Conservation (phyloP, 1,140 invertebrate genomes). For the Nymphalis io region DNA sequence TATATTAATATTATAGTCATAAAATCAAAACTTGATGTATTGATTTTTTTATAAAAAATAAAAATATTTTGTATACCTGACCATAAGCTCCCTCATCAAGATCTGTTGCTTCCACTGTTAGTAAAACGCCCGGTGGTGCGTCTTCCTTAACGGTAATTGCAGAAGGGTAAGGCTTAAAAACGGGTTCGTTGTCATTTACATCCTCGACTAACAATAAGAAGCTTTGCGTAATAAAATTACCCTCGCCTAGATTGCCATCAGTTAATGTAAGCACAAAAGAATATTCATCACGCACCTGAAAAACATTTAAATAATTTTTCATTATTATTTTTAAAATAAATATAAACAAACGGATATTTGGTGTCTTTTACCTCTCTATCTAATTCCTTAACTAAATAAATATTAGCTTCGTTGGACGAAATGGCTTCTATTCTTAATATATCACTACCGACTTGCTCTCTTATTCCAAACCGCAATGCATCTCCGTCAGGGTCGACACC, state of each 20-base stretch:
- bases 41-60: too few species aligned
- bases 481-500: slow-evolving; percentile 93
- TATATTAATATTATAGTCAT: not conserved
- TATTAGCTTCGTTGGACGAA: slow-evolving; percentile 89
- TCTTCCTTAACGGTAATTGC: slow-evolving; percentile 91
- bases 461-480: slow-evolving; percentile 90
- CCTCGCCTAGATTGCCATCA: slow-evolving; percentile 92
- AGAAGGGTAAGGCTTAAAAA: slow-evolving; percentile 92
- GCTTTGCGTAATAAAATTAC: slow-evolving; percentile 95
- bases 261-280: slow-evolving; percentile 93
- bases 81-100: slow-evolving; percentile 95
- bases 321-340: not conserved
- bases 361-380: slow-evolving; percentile 88
- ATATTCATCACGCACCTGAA: slow-evolving; percentile 91
- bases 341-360: not conserved
- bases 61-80: slow-evolving; percentile 82
- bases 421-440: slow-evolving; percentile 92
- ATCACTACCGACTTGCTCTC: slow-evolving; percentile 89
- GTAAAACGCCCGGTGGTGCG: slow-evolving; percentile 86
- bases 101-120: slow-evolving; percentile 92
- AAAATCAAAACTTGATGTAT: too few species aligned
- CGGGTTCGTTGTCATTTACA: slow-evolving; percentile 94
- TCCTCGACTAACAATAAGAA: slow-evolving; percentile 94
- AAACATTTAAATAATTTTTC: not conserved
- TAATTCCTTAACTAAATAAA: slow-evolving; percentile 93